These are phyloP conservation scores for Conger conger DNA, from an alignment of 2,113 vertebrate species.

Conservation along the genomic window DNA sequence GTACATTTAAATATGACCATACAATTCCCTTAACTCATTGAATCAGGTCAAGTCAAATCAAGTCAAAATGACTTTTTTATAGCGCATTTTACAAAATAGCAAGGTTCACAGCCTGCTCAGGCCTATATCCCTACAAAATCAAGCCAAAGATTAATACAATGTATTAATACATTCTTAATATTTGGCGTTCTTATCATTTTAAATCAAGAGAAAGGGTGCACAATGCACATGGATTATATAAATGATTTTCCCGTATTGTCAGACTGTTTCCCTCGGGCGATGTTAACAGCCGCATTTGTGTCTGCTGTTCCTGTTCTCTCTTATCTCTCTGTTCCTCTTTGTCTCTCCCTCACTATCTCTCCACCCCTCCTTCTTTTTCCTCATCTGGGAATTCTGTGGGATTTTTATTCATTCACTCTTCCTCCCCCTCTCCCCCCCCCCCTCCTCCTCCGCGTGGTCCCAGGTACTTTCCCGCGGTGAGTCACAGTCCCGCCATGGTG, in stretches of 20 bases:
- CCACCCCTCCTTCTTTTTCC: not conserved
- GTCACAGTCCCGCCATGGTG: not conserved
- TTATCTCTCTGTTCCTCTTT: not conserved
- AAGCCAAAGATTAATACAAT: too few species aligned
- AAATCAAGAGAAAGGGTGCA: not conserved
- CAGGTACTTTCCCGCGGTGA: not conserved
- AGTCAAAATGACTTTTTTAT: too few species aligned
- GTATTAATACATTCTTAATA: too few species aligned
- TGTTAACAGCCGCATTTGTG: not conserved
- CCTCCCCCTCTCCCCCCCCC: not conserved
- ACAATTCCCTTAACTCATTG: too few species aligned
- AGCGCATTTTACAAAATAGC: too few species aligned
- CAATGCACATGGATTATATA: not conserved
- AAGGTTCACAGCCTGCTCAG: too few species aligned
- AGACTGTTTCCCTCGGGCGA: not conserved
- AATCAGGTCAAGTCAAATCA: too few species aligned
- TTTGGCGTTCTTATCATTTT: too few species aligned
- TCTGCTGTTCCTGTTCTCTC: not conserved
- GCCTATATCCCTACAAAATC: too few species aligned
- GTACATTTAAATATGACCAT: not conserved
- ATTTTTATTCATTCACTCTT: not conserved
- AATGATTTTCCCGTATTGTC: not conserved
- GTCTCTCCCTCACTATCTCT: not conserved
- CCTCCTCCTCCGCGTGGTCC: not conserved
- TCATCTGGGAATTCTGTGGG: not conserved